Evolutionary conservation across 2,888 invertebrate species (phyloP).

Genomic region (Acanthosoma haemorrhoidale): DNA sequence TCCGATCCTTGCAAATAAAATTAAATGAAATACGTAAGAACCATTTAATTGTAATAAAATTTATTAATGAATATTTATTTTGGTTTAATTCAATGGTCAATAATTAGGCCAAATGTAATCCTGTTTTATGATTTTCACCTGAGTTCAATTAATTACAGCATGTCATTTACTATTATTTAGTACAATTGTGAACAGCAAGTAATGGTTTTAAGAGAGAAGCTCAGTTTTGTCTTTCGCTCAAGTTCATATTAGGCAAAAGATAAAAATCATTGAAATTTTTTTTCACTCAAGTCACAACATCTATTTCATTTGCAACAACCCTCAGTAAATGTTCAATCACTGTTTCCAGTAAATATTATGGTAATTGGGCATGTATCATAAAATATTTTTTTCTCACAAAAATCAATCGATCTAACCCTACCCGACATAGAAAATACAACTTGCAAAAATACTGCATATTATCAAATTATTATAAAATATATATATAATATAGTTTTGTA

Average conservation of each 20-base stretch:
- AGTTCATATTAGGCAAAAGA: neutral
- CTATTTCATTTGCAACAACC: neutral
- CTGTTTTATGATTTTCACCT: neutral
- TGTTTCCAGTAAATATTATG: neutral
- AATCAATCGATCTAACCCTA: conserved; percentile 37
- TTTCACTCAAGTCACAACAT: neutral
- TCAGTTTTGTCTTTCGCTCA: too few species aligned
- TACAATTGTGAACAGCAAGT: too few species aligned
- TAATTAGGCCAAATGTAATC: neutral
- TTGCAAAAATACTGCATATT: conserved; percentile 42
- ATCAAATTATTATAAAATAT: conserved; percentile 38
- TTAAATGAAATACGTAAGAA: too few species aligned
- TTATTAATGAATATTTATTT: too few species aligned
- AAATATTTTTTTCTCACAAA: conserved; percentile 16
- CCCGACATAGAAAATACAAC: conserved; percentile 38
- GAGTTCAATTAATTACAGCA: neutral
- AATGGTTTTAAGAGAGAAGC: too few species aligned
- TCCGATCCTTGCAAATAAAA: too few species aligned
- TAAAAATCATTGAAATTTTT: neutral
- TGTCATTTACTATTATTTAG: neutral
- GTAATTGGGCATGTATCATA: neutral
- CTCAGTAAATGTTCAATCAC: neutral
- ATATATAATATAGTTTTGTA: conserved; percentile 23
- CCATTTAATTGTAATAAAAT: too few species aligned
- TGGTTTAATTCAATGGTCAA: neutral